Percentiles rank a stretch among this genome's conserved stretches.
These are phyloP conservation scores for Trialeurodes vaporariorum DNA, from an alignment of 1,140 invertebrate species.

Conservation along the genomic window DNA sequence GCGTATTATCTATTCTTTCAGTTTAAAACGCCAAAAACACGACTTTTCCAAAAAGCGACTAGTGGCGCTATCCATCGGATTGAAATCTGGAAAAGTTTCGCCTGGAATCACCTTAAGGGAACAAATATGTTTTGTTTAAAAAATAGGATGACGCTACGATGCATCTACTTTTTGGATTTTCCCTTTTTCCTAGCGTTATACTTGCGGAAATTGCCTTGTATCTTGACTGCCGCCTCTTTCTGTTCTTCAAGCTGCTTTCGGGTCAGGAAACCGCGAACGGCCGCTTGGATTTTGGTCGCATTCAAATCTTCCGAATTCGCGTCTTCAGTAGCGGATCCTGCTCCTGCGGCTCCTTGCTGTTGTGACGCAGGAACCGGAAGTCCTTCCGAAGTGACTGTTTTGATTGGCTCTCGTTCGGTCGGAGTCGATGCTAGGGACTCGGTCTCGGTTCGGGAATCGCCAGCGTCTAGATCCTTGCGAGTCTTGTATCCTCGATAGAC, in stretches of 20 bases:
- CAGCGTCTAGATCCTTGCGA: slow-evolving; percentile 36
- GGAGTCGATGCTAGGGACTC: background rate
- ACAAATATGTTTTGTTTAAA: background rate
- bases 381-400: background rate
- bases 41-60: background rate
- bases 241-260: slow-evolving; percentile 39
- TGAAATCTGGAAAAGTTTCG: background rate
- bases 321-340: slow-evolving; percentile 22
- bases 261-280: slow-evolving; percentile 53
- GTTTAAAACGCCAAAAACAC: background rate
- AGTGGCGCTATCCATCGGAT: background rate
- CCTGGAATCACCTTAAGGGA: background rate
- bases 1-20: background rate
- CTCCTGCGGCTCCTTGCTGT: background rate
- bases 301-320: slow-evolving; percentile 19
- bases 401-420: background rate
- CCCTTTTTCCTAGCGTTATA: background rate
- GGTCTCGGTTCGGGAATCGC: background rate
- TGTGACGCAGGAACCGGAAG: background rate
- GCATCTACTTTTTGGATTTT: background rate
- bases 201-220: background rate
- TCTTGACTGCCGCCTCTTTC: slow-evolving; percentile 24
- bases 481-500: slow-evolving; percentile 45
- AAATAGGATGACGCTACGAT: background rate
- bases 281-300: slow-evolving; percentile 62